Percentiles rank a stretch among this genome's conserved stretches.
phyloP scores from a whole-genome alignment of 1,140 invertebrate genomes.

The Aporrectodea caliginosa region DNA sequence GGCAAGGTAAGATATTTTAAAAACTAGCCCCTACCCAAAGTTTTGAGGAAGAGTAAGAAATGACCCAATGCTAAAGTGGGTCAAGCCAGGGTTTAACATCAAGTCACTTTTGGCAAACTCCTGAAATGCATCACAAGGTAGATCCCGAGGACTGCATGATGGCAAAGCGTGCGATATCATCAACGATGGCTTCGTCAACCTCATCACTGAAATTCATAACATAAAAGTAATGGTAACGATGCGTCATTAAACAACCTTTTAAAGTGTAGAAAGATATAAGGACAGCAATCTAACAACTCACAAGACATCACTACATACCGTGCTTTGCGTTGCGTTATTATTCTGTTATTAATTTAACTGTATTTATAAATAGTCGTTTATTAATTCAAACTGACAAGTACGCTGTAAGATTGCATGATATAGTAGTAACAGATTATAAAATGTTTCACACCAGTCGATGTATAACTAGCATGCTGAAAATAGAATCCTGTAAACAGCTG shows the following conservation, averaged over 20 bases:
- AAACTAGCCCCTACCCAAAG: slow-evolving; percentile 69
- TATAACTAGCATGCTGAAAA: too few species aligned
- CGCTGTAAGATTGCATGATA: not conserved
- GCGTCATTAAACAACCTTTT: not conserved
- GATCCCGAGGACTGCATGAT: slow-evolving; percentile 76
- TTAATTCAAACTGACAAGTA: not conserved
- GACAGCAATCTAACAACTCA: not conserved
- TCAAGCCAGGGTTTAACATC: slow-evolving; percentile 70
- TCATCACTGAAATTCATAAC: slow-evolving; percentile 71
- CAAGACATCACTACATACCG: not conserved
- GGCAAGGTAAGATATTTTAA: slow-evolving; percentile 10
- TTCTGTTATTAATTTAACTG: not conserved
- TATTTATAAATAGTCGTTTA: not conserved
- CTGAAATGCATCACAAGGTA: slow-evolving; percentile 74
- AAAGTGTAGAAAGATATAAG: not conserved
- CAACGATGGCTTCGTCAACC: slow-evolving; percentile 80
- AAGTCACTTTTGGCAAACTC: slow-evolving; percentile 73
- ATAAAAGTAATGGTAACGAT: not conserved
- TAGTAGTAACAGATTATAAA: too few species aligned
- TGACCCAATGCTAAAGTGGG: slow-evolving; percentile 77
- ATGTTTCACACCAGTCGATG: too few species aligned
- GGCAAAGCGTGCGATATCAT: slow-evolving; percentile 70
- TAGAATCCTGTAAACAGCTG: too few species aligned
- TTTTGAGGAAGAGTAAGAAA: slow-evolving; percentile 90
- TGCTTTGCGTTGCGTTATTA: not conserved